Evolutionary conservation across 2,113 vertebrate species (phyloP).

Genomic region (Tragelaphus buxtoni): DNA sequence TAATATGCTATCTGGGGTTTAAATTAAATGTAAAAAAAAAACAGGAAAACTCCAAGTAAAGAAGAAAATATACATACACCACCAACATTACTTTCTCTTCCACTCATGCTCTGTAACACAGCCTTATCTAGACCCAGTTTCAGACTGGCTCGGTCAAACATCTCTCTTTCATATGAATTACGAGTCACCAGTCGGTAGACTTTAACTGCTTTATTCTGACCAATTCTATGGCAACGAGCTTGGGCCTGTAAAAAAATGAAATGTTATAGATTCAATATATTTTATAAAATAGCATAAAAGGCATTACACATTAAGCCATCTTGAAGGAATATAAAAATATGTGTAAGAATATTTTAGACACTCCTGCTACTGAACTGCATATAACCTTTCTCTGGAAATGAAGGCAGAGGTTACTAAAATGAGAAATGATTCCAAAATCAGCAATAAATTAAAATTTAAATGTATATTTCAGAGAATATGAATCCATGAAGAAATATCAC

Average conservation of each 20-base stretch:
- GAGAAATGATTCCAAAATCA: neutral
- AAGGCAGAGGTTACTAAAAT: neutral
- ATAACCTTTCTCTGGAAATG: neutral
- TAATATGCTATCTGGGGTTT: neutral
- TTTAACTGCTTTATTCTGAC: slow-evolving; percentile 98
- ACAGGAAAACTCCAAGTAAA: neutral
- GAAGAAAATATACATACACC: slow-evolving; percentile 84
- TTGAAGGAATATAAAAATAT: neutral
- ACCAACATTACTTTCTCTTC: slow-evolving; percentile 93
- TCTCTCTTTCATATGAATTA: slow-evolving; percentile 97
- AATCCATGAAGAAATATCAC: neutral
- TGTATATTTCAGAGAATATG: neutral
- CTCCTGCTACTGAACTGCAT: neutral
- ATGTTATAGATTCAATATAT: neutral
- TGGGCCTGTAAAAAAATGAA: slow-evolving; percentile 87
- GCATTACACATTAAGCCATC: neutral
- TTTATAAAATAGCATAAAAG: slow-evolving; percentile 1
- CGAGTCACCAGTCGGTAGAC: slow-evolving; percentile 98
- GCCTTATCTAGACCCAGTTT: slow-evolving; percentile 98
- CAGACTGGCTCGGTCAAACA: slow-evolving; percentile 98
- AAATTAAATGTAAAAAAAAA: slow-evolving; percentile 11
- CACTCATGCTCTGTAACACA: slow-evolving; percentile 98
- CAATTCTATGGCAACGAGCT: slow-evolving; percentile 97
- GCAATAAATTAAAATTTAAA: neutral
- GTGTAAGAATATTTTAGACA: neutral